Evolutionary conservation across 2,888 invertebrate species (phyloP), one percentile per base, ranked within the genome.

Genomic region (Tetragonula carbonaria): DNA sequence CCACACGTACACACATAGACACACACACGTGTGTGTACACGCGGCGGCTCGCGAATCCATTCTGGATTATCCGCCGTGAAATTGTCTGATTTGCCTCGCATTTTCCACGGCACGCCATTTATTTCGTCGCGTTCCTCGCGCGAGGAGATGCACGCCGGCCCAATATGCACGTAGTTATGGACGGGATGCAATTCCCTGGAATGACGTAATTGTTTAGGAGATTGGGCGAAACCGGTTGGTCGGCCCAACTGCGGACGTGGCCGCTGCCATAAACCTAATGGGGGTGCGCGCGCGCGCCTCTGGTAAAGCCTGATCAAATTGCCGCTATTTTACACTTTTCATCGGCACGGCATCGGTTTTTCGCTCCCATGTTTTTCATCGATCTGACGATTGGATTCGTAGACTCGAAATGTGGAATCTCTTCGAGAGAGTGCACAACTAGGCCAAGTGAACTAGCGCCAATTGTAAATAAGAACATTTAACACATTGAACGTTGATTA

Each of bases 31-130:
- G 33, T 21, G 28, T 28, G 28, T 28, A 28, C 28, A 21, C 53
- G 79, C 59, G 38, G 75, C 70, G 80, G 38, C 51, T 76, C 78
- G 68, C 76, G 82, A 55, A 88, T 88, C 82, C 84, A 85, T 85
- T 82, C 86, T 81, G 85, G 82, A 90, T 90, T 90, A 90, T 89
- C 86, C 80, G 88, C 90, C 92, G 91, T 92, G 92, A 93, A 93
- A 93, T 93, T 92, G 92, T 91, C 92, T 90, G 91, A 92, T 92
- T 93, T 90, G 88, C 88, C 89, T 90, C 88, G 90, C 88, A 90
- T 92, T 91, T 90, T 91, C 90, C 88, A 89, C 87, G 88, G 87
- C 86, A 90, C 86, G 87, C 86, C 85, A 86, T 91, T 87, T 89
- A 88, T 89, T 91, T 90, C 90, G 86, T 90, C 85, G 85, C 85